These are phyloP conservation scores for Oreochromis grahami DNA, from an alignment of 2,797 vertebrate species.

Conservation along the genomic window DNA sequence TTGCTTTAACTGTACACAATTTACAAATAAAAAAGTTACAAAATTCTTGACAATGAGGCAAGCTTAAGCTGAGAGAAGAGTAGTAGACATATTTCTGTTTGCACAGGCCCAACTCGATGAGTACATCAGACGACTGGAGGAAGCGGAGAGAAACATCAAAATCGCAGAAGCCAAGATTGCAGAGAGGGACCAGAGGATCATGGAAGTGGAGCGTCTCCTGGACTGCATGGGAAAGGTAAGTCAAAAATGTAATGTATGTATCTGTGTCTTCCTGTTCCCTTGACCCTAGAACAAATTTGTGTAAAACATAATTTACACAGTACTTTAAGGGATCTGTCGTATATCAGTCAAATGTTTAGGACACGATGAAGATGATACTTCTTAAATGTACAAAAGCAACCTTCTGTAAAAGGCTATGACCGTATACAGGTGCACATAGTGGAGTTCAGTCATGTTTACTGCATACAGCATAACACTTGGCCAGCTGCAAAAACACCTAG, in stretches of 20 bases:
- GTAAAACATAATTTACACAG: neutral
- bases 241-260: neutral
- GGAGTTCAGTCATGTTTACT: neutral
- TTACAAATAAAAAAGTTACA: neutral
- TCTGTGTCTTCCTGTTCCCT: neutral
- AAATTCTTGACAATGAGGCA: neutral
- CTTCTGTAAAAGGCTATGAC: neutral
- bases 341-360: neutral
- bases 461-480: neutral
- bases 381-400: neutral
- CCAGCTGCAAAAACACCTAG: neutral
- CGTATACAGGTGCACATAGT: neutral
- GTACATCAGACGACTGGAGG: slow-evolving; percentile 88
- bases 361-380: neutral
- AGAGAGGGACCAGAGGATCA: slow-evolving; percentile 88
- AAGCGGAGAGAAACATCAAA: slow-evolving; percentile 85
- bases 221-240: slow-evolving; percentile 89
- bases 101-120: slow-evolving; percentile 87
- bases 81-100: neutral
- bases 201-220: slow-evolving; percentile 88
- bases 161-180: slow-evolving; percentile 84
- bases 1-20: neutral
- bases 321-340: too few species aligned
- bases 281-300: neutral
- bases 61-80: neutral